A percentile compares a stretch with the other conserved stretches of the same genome.
phyloP scores from a whole-genome alignment of 2,113 vertebrate genomes.

The Platysternon megacephalum region DNA sequence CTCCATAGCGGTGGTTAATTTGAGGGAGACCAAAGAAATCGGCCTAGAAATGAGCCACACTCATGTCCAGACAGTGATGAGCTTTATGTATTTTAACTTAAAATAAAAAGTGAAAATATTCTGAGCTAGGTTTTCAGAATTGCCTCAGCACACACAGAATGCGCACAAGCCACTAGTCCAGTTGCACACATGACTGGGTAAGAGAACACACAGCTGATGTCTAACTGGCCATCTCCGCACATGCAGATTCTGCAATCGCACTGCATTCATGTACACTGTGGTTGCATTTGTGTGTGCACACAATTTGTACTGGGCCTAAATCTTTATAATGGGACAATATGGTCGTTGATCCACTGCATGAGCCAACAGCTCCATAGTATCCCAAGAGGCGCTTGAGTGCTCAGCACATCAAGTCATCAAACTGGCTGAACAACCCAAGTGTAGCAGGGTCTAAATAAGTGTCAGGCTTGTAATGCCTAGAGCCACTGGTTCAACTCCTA shows the following conservation, averaged over 20 bases:
- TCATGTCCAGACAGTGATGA: not conserved
- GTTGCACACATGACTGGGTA: not conserved
- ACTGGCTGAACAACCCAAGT: not conserved
- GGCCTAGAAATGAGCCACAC: accelerated
- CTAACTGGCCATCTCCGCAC: not conserved
- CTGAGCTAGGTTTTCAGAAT: no score
- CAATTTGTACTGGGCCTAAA: not conserved
- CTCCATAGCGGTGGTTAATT: not conserved
- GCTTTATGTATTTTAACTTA: not conserved
- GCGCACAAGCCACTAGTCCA: not conserved
- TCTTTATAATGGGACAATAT: not conserved
- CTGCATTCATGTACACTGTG: not conserved
- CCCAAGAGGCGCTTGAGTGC: not conserved
- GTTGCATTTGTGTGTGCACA: not conserved
- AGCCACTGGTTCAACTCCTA: not conserved
- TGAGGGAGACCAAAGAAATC: not conserved
- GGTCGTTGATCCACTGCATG: not conserved
- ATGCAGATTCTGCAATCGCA: not conserved
- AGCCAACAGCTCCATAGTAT: not conserved
- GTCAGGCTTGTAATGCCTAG: not conserved
- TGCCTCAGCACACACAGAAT: not conserved
- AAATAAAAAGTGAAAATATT: not conserved
- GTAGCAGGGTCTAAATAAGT: not conserved
- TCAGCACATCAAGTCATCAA: not conserved
- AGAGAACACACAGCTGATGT: not conserved